A percentile compares a stretch with the other conserved stretches of the same genome.
These are phyloP conservation scores for Spea bombifrons DNA, from an alignment of 2,113 vertebrate genomes.

Conservation along the genomic window DNA sequence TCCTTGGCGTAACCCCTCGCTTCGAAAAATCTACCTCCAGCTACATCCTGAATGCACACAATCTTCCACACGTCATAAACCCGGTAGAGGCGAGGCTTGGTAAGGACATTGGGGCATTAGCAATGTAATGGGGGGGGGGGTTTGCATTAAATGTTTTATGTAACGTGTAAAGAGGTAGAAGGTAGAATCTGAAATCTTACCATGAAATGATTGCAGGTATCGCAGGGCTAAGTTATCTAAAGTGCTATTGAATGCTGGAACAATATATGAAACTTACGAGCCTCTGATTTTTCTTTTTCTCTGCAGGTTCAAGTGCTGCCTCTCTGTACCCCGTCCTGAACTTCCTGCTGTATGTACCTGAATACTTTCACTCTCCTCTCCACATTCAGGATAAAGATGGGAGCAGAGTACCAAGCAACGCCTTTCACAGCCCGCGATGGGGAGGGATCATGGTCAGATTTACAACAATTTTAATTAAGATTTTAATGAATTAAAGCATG, in stretches of 20 bases:
- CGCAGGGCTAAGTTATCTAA: too few relatives aligned
- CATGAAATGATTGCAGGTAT: too few relatives aligned
- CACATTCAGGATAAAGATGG: constrained; percentile 83
- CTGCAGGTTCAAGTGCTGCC: constrained; percentile 85
- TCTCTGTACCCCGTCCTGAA: constrained; percentile 91
- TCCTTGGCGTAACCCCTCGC: constrained; percentile 88
- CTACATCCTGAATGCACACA: constrained; percentile 80
- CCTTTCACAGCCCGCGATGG: constrained; percentile 96
- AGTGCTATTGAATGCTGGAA: too few relatives aligned
- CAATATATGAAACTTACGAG: too few relatives aligned
- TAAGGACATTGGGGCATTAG: constrained; percentile 53
- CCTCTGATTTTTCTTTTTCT: background rate
- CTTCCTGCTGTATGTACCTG: constrained; percentile 90
- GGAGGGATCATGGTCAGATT: constrained; percentile 89
- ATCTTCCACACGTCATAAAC: constrained; percentile 93
- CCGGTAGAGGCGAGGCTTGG: constrained; percentile 91
- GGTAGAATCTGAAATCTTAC: too few relatives aligned
- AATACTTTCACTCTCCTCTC: constrained; percentile 83
- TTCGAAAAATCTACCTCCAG: constrained; percentile 75
- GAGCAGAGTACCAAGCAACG: constrained; percentile 75
- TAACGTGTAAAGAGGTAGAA: too few relatives aligned
- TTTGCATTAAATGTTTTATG: background rate
- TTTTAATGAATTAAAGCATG: too few relatives aligned
- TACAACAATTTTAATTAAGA: too few relatives aligned
- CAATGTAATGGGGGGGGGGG: too few relatives aligned